Evolutionary conservation across 1,140 invertebrate genomes (phyloP).

Genomic region (Drosophila bipectinata): DNA sequence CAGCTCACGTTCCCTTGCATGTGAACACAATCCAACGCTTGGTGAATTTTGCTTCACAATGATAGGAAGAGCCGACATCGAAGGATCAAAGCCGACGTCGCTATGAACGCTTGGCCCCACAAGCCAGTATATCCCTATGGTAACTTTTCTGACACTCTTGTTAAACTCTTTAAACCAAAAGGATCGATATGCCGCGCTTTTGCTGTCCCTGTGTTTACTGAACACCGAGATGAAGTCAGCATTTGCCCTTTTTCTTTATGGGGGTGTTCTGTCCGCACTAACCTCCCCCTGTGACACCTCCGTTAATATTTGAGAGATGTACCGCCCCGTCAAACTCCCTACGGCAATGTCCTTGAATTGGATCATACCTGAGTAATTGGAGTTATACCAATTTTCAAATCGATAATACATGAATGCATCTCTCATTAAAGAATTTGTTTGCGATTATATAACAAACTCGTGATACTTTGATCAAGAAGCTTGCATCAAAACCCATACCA

Average conservation of each 20-base stretch:
- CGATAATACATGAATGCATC: too few relatives aligned
- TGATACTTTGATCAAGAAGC: too few relatives aligned
- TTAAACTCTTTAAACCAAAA: constrained; percentile 90
- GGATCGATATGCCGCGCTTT: constrained; percentile 90
- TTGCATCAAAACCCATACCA: too few relatives aligned
- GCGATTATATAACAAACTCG: too few relatives aligned
- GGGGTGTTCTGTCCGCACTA: constrained; percentile 93
- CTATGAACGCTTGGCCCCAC: constrained; percentile 93
- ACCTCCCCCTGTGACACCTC: constrained; percentile 94
- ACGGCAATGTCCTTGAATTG: constrained; percentile 86
- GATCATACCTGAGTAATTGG: too few relatives aligned
- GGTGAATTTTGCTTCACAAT: constrained; percentile 91
- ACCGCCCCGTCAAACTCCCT: constrained; percentile 85
- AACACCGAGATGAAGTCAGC: too few relatives aligned
- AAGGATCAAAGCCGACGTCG: constrained; percentile 92
- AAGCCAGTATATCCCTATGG: constrained; percentile 94
- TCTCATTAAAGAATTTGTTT: too few relatives aligned
- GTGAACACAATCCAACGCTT: background rate
- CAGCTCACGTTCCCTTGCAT: background rate
- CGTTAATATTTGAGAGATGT: constrained; percentile 92
- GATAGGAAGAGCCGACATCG: constrained; percentile 88
- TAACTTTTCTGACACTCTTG: constrained; percentile 93
- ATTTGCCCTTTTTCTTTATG: too few relatives aligned
- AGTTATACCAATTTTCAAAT: too few relatives aligned
- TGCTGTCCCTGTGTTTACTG: constrained; percentile 88